A percentile compares a stretch with the other conserved stretches of the same genome.
phyloP scores from a whole-genome alignment of 35 echinoderm and acorn worm species.

The Amphiura filiformis region DNA sequence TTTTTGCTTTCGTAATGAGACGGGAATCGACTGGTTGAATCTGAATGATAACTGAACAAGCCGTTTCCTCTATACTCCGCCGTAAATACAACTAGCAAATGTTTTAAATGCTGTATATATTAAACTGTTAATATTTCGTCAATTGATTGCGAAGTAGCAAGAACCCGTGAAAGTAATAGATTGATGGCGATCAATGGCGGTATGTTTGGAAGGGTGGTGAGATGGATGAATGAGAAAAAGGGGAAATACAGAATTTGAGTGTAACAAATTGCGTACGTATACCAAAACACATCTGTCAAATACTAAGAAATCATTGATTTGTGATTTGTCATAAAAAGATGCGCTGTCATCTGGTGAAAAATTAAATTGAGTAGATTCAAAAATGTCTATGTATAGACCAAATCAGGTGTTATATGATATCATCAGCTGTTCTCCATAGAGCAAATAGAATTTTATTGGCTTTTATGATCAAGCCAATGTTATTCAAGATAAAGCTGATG shows the following conservation, averaged over 20 bases:
- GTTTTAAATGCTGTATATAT: constrained; percentile 6
- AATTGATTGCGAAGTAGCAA: not conserved
- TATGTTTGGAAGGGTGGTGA: not conserved
- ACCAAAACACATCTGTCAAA: not conserved
- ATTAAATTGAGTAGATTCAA: too few relatives aligned
- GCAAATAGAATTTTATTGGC: too few relatives aligned
- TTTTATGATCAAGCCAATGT: too few relatives aligned
- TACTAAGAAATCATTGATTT: not conserved
- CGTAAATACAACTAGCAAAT: not conserved
- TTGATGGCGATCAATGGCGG: not conserved
- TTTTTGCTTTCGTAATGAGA: not conserved
- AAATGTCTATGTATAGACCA: too few relatives aligned
- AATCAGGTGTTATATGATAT: too few relatives aligned
- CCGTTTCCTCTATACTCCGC: not conserved
- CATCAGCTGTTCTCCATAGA: too few relatives aligned
- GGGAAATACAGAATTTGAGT: not conserved
- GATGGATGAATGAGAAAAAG: not conserved
- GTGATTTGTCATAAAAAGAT: not conserved
- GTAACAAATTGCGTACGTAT: not conserved
- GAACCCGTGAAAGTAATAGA: not conserved
- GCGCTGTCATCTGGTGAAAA: not conserved
- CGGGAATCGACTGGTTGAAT: not conserved
- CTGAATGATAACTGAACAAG: not conserved
- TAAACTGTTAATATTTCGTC: not conserved
- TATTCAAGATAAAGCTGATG: too few relatives aligned